Evolutionary conservation across 2,113 vertebrate species (phyloP).

Genomic region (Rhizomys pruinosus): DNA sequence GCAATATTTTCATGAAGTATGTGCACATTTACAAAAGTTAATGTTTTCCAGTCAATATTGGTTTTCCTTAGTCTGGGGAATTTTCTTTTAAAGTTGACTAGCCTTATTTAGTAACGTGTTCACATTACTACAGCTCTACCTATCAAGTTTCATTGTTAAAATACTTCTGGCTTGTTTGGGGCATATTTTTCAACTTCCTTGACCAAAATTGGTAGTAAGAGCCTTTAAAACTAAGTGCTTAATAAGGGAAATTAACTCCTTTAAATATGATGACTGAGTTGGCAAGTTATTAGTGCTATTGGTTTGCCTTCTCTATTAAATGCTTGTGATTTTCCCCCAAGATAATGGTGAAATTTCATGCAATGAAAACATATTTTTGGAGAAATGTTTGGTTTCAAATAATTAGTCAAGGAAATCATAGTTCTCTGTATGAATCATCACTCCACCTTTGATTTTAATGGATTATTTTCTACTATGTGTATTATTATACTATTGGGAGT

Average conservation of each 20-base stretch:
- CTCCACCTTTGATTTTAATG: background rate
- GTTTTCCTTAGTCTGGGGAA: no score
- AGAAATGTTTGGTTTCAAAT: background rate
- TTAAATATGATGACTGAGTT: slow-evolving; percentile 32
- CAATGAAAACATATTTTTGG: slow-evolving; percentile 25
- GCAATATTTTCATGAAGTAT: background rate
- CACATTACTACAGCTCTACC: background rate
- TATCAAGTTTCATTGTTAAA: slow-evolving; percentile 21
- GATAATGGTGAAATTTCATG: slow-evolving; percentile 1
- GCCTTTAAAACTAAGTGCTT: background rate
- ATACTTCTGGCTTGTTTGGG: background rate
- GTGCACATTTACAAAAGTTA: background rate
- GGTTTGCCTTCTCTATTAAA: background rate
- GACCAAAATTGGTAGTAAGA: slow-evolving; percentile 14
- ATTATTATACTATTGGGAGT: background rate
- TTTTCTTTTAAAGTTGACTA: background rate
- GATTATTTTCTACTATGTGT: slow-evolving; percentile 21
- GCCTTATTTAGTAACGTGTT: background rate
- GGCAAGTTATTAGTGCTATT: background rate
- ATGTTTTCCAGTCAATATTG: slow-evolving; percentile 12
- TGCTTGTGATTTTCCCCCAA: background rate
- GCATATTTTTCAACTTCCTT: slow-evolving; percentile 25
- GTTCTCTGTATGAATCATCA: background rate
- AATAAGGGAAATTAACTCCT: slow-evolving; percentile 38
- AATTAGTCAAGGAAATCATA: background rate